These are phyloP conservation scores for Emmelina monodactyla DNA, from an alignment of 2,888 invertebrate genomes.

Conservation along the genomic window DNA sequence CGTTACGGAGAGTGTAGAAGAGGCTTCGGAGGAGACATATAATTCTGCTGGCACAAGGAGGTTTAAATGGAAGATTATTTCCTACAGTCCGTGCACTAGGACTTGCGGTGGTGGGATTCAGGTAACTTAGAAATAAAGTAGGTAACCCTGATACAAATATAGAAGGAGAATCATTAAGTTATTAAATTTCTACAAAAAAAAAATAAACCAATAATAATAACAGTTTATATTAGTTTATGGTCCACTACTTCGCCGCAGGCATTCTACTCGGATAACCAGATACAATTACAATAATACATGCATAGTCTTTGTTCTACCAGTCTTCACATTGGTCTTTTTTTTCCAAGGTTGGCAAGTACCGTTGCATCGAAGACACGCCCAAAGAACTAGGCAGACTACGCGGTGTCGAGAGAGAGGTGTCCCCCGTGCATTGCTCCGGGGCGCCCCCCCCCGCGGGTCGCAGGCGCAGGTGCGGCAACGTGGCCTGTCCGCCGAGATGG, in stretches of 20 bases:
- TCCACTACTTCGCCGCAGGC: too few relatives aligned
- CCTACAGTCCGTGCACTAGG: conserved; percentile 80
- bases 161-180: too few relatives aligned
- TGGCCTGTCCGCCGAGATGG: conserved; percentile 87
- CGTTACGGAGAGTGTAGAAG: conserved; percentile 24
- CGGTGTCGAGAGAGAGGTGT: conserved; percentile 71
- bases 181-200: too few relatives aligned
- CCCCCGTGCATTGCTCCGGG: conserved; percentile 60
- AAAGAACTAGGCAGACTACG: too few relatives aligned
- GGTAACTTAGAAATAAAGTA: too few relatives aligned
- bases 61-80: conserved; percentile 81
- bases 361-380: conserved; percentile 70
- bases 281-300: too few relatives aligned
- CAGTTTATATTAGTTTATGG: too few relatives aligned
- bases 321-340: background rate
- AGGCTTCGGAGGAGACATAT: conserved; percentile 29
- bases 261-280: too few relatives aligned
- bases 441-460: conserved; percentile 68
- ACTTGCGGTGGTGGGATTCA: conserved; percentile 84
- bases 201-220: too few relatives aligned
- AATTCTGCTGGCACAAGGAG: conserved; percentile 53
- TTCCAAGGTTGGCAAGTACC: conserved; percentile 69
- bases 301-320: too few relatives aligned
- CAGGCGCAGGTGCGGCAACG: conserved; percentile 74
- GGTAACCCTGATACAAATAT: too few relatives aligned